Percentiles rank a stretch among this genome's conserved stretches.
Conservation (phyloP, 2,888 invertebrate species). For the Diplolepis rosae region DNA sequence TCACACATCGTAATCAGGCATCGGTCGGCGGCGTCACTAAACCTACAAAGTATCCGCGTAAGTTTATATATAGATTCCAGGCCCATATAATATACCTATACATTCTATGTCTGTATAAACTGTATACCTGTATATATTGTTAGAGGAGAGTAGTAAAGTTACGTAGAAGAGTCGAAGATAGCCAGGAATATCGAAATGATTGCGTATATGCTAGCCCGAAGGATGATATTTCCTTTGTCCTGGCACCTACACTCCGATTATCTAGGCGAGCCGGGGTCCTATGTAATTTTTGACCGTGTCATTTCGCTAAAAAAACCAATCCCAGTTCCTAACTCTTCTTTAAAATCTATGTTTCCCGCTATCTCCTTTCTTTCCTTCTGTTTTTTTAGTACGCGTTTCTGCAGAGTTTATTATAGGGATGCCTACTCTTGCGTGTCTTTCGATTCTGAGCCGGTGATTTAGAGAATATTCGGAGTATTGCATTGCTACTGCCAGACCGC, state of each 20-base stretch:
- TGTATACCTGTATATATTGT: neutral
- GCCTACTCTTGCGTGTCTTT: conserved; percentile 45
- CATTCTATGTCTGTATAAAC: neutral
- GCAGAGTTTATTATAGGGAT: conserved; percentile 43
- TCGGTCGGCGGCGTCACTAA: neutral
- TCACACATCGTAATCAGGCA: conserved; percentile 16
- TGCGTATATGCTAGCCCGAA: conserved; percentile 30
- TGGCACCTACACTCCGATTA: conserved; percentile 37
- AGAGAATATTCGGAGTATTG: conserved; percentile 70
- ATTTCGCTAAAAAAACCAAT: conserved; percentile 57
- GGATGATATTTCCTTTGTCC: conserved; percentile 34
- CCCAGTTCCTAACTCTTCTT: neutral
- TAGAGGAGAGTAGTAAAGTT: neutral
- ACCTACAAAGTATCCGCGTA: neutral
- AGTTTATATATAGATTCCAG: conserved; percentile 4
- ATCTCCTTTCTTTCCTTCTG: neutral
- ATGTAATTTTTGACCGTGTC: conserved; percentile 69
- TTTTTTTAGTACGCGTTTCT: conserved; percentile 31
- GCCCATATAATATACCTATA: neutral
- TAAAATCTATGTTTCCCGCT: conserved; percentile 15
- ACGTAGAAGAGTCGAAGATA: neutral
- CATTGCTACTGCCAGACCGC: conserved; percentile 51
- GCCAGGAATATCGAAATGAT: conserved; percentile 35
- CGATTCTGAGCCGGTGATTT: conserved; percentile 61
- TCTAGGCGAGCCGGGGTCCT: conserved; percentile 43